phyloP scores from a whole-genome alignment of 2,797 vertebrate species.

The Anableps anableps region DNA sequence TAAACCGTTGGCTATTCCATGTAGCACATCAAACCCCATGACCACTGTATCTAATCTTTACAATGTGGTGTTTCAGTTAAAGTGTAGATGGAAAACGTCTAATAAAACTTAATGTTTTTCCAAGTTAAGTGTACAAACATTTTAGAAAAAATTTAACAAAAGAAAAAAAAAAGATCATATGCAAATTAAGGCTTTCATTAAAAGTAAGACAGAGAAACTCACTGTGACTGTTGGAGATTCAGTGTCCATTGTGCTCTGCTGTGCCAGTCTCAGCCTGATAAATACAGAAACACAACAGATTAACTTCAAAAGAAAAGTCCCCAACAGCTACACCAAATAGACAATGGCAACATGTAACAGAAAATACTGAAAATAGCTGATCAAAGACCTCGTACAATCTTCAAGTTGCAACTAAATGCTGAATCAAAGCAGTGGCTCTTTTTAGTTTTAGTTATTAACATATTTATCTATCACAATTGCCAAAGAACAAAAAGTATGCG shows the following conservation, averaged over 20 bases:
- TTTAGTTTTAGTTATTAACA: neutral
- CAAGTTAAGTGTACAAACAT: neutral
- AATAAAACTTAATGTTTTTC: neutral
- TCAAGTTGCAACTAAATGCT: neutral
- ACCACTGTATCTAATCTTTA: neutral
- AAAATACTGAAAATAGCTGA: neutral
- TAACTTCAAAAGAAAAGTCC: neutral
- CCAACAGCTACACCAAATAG: neutral
- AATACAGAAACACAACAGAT: conserved; percentile 14
- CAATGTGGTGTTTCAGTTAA: neutral
- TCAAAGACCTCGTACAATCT: neutral
- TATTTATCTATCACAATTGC: neutral
- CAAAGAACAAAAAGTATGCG: neutral
- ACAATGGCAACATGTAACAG: neutral
- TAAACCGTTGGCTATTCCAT: neutral
- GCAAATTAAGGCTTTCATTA: neutral
- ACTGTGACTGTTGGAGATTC: conserved; percentile 58
- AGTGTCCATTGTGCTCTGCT: conserved; percentile 50
- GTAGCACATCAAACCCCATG: neutral
- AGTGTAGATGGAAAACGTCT: neutral
- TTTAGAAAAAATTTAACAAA: neutral
- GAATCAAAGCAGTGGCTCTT: neutral
- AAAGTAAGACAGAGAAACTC: conserved; percentile 23
- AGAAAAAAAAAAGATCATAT: neutral
- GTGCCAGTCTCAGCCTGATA: conserved; percentile 70